These are phyloP conservation scores for Caradrina clavipalpis DNA, from an alignment of 2,888 invertebrate species.

Conservation along the genomic window DNA sequence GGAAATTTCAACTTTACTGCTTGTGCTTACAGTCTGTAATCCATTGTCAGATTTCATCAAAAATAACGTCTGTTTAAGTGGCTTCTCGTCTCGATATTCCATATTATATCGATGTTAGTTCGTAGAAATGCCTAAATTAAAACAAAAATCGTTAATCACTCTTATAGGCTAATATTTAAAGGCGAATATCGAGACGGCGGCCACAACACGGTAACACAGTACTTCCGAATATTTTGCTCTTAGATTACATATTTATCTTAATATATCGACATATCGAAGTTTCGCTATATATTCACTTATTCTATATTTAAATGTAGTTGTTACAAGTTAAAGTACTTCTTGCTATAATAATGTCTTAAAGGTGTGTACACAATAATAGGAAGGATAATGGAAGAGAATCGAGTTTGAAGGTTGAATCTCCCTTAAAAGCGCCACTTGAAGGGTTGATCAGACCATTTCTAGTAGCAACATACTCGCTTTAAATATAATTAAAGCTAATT, in stretches of 20 bases:
- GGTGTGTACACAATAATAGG: background rate
- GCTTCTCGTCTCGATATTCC: conserved; percentile 48
- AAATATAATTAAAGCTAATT: conserved; percentile 25
- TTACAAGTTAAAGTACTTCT: conserved; percentile 19
- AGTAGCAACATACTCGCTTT: background rate
- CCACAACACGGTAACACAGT: conserved; percentile 31
- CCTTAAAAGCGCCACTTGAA: background rate
- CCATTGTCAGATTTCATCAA: conserved; percentile 32
- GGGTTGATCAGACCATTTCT: background rate
- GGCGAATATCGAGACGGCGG: conserved; percentile 44
- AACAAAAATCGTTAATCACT: background rate
- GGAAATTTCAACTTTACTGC: conserved; percentile 35
- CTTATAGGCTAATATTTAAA: conserved; percentile 14
- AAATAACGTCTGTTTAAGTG: conserved; percentile 11
- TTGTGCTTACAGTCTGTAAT: conserved; percentile 34
- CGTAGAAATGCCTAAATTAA: conserved; percentile 30
- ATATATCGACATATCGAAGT: conserved; percentile 41
- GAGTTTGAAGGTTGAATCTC: background rate
- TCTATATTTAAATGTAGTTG: conserved; percentile 28
- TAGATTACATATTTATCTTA: conserved; percentile 27
- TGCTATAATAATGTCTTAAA: conserved; percentile 8
- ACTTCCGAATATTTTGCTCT: conserved; percentile 58
- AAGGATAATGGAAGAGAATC: background rate
- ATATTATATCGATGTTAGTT: conserved; percentile 50
- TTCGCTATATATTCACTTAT: conserved; percentile 22